phyloP scores from a whole-genome alignment of 2,797 vertebrate genomes.

The Oceanodroma leucorhoa region DNA sequence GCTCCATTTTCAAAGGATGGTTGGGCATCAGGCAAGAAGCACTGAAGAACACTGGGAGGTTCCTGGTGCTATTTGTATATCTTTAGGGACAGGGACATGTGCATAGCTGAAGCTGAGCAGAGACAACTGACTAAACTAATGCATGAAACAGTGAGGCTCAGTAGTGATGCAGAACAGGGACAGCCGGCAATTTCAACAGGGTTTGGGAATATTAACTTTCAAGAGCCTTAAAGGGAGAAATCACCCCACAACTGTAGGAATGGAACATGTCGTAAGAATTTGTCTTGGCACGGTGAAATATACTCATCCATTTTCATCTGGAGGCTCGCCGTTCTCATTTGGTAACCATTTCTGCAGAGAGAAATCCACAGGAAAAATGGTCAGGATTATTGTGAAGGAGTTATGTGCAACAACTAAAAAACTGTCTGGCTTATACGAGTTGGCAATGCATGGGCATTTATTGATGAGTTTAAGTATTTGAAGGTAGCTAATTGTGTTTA shows the following conservation, averaged over 20 bases:
- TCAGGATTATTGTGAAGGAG: neutral
- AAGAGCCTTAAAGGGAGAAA: neutral
- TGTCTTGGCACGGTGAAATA: neutral
- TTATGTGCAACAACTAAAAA: neutral
- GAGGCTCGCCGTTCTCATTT: neutral
- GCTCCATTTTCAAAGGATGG: neutral
- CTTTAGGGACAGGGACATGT: neutral
- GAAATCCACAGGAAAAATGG: neutral
- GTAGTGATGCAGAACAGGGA: neutral
- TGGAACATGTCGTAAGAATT: neutral
- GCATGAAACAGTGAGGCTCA: neutral
- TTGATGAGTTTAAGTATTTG: neutral
- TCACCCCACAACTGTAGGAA: neutral
- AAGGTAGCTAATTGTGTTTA: neutral
- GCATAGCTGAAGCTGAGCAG: neutral
- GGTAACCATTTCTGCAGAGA: neutral
- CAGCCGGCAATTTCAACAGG: neutral
- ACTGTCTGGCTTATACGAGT: neutral
- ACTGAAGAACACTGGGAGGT: neutral
- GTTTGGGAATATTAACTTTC: neutral
- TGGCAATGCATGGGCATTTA: neutral
- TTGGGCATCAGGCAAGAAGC: neutral
- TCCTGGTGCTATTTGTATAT: neutral
- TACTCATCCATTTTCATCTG: neutral
- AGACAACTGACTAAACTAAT: neutral